Percentiles rank a stretch among this genome's conserved stretches.
These are phyloP conservation scores for Threskiornis aethiopicus DNA, from an alignment of 2,797 vertebrate genomes.

Conservation along the genomic window DNA sequence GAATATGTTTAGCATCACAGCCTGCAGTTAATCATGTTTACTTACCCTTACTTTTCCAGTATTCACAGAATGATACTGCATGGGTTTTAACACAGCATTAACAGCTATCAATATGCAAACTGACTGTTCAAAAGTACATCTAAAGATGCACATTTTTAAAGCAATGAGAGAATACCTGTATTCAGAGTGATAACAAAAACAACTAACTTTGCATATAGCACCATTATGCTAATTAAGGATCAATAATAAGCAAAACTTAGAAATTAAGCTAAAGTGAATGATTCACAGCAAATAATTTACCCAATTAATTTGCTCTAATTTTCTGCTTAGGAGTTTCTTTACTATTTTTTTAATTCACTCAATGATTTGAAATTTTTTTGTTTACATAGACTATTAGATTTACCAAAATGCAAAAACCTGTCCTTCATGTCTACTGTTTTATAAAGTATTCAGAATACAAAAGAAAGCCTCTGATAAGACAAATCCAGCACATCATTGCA, in stretches of 20 bases:
- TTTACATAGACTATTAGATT: not conserved
- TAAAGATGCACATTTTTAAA: not conserved
- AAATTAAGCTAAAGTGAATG: not conserved
- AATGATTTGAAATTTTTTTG: not conserved
- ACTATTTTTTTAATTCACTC: not conserved
- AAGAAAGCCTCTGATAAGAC: not conserved
- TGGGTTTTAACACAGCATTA: not conserved
- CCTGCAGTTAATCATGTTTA: conserved; percentile 68
- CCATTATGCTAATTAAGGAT: not conserved
- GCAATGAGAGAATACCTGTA: not conserved
- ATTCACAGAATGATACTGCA: not conserved
- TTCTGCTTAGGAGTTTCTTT: not conserved
- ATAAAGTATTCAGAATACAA: not conserved
- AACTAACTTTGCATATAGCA: not conserved
- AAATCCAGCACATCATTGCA: not conserved
- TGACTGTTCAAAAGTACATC: not conserved
- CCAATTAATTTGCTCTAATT: not conserved
- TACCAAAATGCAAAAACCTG: not conserved
- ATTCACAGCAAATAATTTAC: not conserved
- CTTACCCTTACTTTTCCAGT: conserved; percentile 27
- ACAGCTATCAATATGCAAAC: not conserved
- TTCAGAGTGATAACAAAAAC: not conserved
- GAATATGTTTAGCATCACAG: conserved; percentile 58
- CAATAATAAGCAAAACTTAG: not conserved
- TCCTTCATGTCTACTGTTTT: not conserved